A percentile compares a stretch with the other conserved stretches of the same genome.
phyloP scores from a whole-genome alignment of 2,888 invertebrate species.

The Crematogaster levior region DNA sequence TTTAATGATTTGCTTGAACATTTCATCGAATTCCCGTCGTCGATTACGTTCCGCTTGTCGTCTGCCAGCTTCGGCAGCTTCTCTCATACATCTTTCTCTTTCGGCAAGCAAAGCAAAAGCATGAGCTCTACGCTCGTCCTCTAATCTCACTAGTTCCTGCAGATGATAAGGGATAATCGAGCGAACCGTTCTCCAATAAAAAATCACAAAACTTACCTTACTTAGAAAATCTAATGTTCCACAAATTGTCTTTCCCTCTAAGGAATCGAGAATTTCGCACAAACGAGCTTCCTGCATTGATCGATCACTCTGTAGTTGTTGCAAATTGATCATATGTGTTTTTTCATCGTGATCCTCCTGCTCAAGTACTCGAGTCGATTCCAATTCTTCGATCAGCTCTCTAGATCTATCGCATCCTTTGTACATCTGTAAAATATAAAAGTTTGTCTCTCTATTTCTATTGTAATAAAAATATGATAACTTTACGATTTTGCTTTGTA shows the following conservation, averaged over 20 bases:
- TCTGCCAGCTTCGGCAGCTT: constrained; percentile 93
- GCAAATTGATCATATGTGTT: constrained; percentile 73
- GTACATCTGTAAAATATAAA: constrained; percentile 87
- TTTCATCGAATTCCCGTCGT: constrained; percentile 91
- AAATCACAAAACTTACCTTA: constrained; percentile 74
- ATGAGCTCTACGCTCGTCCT: constrained; percentile 92
- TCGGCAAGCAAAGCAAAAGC: constrained; percentile 93
- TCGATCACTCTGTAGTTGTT: constrained; percentile 64
- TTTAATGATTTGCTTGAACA: constrained; percentile 91
- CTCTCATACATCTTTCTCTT: constrained; percentile 91
- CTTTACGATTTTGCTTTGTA: not conserved
- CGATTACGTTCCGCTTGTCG: constrained; percentile 92
- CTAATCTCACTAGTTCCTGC: constrained; percentile 91
- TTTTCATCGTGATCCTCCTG: constrained; percentile 81
- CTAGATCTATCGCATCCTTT: constrained; percentile 90
- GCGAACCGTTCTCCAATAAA: not conserved
- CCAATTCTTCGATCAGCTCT: constrained; percentile 91
- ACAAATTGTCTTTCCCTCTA: constrained; percentile 91
- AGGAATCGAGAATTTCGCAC: constrained; percentile 88
- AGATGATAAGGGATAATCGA: constrained; percentile 8
- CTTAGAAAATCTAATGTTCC: constrained; percentile 91
- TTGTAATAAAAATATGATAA: constrained; percentile 3
- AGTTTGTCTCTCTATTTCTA: constrained; percentile 7
- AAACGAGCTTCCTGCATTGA: constrained; percentile 87
- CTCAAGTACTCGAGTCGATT: constrained; percentile 89